Conservation (phyloP, 2,888 invertebrate genomes). For the Melieria crassipennis region DNA sequence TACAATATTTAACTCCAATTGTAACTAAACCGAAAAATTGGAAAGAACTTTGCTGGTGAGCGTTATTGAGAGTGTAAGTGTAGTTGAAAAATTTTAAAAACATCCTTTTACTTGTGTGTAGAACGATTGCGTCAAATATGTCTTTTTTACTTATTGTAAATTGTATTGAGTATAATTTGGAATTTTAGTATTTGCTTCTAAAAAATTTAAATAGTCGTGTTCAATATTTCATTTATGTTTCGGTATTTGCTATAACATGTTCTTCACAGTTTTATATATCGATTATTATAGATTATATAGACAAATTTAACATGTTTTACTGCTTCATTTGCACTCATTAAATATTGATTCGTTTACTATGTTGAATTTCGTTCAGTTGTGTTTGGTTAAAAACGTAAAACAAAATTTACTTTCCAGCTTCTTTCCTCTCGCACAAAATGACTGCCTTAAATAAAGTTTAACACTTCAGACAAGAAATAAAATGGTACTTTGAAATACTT, state of each 20-base stretch:
- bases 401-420: too few relatives aligned
- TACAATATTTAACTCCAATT: too few relatives aligned
- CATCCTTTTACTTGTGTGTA: constrained; percentile 15
- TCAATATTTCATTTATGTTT: constrained; percentile 4
- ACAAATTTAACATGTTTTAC: constrained; percentile 55
- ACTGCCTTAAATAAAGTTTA: too few relatives aligned
- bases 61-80: too few relatives aligned
- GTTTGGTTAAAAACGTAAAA: too few relatives aligned
- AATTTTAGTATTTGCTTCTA: constrained; percentile 26
- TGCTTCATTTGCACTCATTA: neutral
- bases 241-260: constrained; percentile 35
- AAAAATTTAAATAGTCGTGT: constrained; percentile 21
- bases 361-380: neutral
- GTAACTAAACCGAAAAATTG: too few relatives aligned
- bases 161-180: constrained; percentile 34
- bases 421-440: too few relatives aligned
- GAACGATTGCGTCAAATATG: constrained; percentile 15
- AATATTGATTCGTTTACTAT: constrained; percentile 2
- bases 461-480: too few relatives aligned
- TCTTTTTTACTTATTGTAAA: neutral
- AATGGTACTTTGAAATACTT: too few relatives aligned
- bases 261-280: constrained; percentile 29
- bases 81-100: constrained; percentile 3
- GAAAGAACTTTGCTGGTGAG: too few relatives aligned
- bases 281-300: constrained; percentile 60